Evolutionary conservation across 2,113 vertebrate genomes (phyloP), one percentile per base, ranked within the genome.

Genomic region (Stomatorhinus ivindoensis): DNA sequence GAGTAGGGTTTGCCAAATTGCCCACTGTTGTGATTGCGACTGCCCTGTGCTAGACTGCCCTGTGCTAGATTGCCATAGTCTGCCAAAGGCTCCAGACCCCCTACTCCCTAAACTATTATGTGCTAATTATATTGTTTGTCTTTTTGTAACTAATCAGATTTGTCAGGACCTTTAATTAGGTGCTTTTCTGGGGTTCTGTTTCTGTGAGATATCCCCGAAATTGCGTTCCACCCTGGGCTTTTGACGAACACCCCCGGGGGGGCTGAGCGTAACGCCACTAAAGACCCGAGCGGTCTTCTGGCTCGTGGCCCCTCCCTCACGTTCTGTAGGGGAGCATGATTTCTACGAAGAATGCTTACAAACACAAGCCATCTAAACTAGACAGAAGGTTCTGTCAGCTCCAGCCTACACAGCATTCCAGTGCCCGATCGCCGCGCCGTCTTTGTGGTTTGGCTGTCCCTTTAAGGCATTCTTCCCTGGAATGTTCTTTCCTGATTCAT

Each of bases 401-500:
- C 3, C 55, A 61, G 8, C 24, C 55, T n/a, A n/a, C 55, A 8
- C 55, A n/a, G 55, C 55, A n/a, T 61, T 9, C 55, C 55, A 3
- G 9, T 0, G 2, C 7, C 44, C 0, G 48, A 48, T n/a, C 83
- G 19, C 85, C 1, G 11, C 8, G 24, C 9, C 35, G 9, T 44
- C 82, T 84, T 47, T 44, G 44, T 11, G 44, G 82, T 47, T 84
- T 84, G 82, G 82, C 82, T 47, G 44, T 48, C 47, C 44, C 82
- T 47, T n/a, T 46, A 84, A 24, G 82, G 19, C 19, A 90, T 87
- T 89, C 80, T 89, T 88, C 87, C 35, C 39, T 17, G 0, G 48
- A 69, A 92, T 91, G 91, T 94, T 93, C 91, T 89, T 89, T 73
- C 88, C 84, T 91, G 82, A 86, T 92, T 89, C 88, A 86, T 93